Evolutionary conservation across 2,113 vertebrate species (phyloP), one percentile per base, ranked within the genome.

Genomic region (Syngnathus floridae): DNA sequence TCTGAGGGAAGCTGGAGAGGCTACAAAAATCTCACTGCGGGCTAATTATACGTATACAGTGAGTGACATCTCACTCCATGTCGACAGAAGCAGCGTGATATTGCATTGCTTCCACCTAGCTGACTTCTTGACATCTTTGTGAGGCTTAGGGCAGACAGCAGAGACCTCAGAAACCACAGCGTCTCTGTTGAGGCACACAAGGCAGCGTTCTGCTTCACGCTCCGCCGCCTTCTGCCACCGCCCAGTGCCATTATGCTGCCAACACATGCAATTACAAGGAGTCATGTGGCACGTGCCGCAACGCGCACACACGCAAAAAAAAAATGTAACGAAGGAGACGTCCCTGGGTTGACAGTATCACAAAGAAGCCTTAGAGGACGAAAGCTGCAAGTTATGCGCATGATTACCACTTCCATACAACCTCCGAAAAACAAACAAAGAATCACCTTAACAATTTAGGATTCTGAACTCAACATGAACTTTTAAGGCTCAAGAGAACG

Each of bases 41-140:
- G 76, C 69, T 86, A 77, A 87, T 84, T 86, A 31, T 31, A 31
- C 26, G 26, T 85, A 88, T 84, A 84, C 71, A 81, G 69, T 60
- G 76, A 81, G 67, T 65, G 82, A 77, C 82, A 76, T 83, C 71
- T 81, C 74, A 73, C 77, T 81, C 76, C 3, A 19, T 62, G 36
- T 74, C 69, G 76, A 67, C 82, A 76, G 67, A 65, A 65, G 73
- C 80, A 74, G 41, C 7, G 56, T 76, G 78, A 74, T 83, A 79
- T 79, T 68, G 63, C 80, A 81, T 81, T 67, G 76, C 83, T 89
- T 88, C 86, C 85, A 84, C 85, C 76, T 84, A 75, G 75, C 82
- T 79, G 85, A 66, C 81, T 82, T 69, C 68, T 68, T 84, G 84
- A 86, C 82, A 86, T 80, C 76, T 84, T 74, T 79, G 74, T 72